phyloP scores from a whole-genome alignment of 2,888 invertebrate species.

The Luperina testacea region DNA sequence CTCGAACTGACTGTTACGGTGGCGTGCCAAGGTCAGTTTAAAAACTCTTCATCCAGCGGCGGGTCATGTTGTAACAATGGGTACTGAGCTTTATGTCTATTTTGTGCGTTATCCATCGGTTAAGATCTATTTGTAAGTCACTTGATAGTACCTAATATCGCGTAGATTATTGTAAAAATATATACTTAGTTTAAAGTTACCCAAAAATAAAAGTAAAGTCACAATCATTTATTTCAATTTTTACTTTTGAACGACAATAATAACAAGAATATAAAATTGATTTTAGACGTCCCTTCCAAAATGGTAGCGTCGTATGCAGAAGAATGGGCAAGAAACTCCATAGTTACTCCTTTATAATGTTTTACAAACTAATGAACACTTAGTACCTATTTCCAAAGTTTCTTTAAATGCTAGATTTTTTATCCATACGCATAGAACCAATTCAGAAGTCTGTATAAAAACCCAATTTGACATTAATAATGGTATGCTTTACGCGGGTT shows the following conservation, averaged over 20 bases:
- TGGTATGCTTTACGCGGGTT: no score
- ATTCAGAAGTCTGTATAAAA: not conserved
- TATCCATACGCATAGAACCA: not conserved
- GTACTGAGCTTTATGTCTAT: constrained; percentile 29
- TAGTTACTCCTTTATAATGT: no score
- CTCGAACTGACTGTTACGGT: constrained; percentile 68
- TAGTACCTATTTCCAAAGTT: not conserved
- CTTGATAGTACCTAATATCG: not conserved
- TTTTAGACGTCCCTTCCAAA: no score
- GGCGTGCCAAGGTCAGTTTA: constrained; percentile 68
- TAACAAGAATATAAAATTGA: no score
- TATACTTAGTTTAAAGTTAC: no score
- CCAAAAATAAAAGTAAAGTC: no score
- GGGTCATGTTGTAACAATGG: constrained; percentile 50
- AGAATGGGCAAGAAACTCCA: no score
- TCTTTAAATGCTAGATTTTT: not conserved
- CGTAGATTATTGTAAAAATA: not conserved
- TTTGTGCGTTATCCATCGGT: constrained; percentile 16
- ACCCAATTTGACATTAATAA: not conserved
- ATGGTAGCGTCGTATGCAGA: no score
- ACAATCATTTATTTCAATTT: no score
- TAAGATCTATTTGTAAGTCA: constrained; percentile 1
- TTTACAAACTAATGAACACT: no score
- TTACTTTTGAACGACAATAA: no score
- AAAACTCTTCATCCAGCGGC: constrained; percentile 16